phyloP scores from a whole-genome alignment of 2,888 invertebrate genomes.

The Mystacides longicornis region DNA sequence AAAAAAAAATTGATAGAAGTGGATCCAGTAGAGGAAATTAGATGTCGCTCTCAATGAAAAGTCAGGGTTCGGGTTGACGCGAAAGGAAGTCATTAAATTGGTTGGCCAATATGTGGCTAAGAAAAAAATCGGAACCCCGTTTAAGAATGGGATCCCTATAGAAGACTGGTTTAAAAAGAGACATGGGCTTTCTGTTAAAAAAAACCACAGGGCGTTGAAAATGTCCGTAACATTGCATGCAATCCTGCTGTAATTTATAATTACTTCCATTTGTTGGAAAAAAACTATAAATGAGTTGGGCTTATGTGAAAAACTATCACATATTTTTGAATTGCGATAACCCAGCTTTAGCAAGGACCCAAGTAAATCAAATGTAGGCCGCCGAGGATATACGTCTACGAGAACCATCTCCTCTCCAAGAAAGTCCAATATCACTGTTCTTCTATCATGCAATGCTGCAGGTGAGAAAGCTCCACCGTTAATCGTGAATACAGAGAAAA shows the following conservation, averaged over 20 bases:
- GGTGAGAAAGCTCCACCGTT: neutral
- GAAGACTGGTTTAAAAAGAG: no score
- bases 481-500: neutral
- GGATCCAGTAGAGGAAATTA: neutral
- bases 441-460: neutral
- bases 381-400: neutral
- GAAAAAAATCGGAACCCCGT: neutral
- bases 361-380: neutral
- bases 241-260: no score
- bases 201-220: no score
- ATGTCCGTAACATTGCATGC: no score
- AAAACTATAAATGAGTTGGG: no score
- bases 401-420: neutral
- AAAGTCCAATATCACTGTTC: neutral
- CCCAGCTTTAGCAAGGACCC: neutral
- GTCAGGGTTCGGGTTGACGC: neutral
- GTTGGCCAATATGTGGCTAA: neutral
- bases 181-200: no score
- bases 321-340: neutral
- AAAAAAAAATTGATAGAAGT: neutral
- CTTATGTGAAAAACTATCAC: neutral
- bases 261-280: no score
- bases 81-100: neutral
- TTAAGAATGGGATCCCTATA: neutral
- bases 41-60: neutral